Evolutionary conservation across 2,113 vertebrate genomes (phyloP).

Genomic region (Garra rufa): DNA sequence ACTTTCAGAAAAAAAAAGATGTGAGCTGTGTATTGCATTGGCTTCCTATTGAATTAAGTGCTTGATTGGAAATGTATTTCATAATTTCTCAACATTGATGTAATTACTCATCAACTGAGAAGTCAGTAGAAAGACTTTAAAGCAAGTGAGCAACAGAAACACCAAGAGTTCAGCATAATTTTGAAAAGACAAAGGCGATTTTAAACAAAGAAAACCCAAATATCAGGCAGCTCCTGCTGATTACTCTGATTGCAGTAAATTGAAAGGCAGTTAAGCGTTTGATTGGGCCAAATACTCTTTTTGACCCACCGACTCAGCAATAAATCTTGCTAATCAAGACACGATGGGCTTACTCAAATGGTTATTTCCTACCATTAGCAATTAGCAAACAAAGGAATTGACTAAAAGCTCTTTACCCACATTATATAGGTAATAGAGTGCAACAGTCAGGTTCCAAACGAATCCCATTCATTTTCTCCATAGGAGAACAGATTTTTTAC

Average conservation of each 20-base stretch:
- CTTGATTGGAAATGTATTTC: neutral
- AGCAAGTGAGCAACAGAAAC: neutral
- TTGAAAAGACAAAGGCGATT: constrained; percentile 11
- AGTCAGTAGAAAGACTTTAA: neutral
- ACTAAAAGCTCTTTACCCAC: neutral
- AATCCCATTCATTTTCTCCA: constrained; percentile 8
- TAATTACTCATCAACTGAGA: neutral
- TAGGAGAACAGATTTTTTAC: neutral
- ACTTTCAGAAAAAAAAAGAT: neutral
- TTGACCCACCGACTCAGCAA: neutral
- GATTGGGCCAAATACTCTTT: neutral
- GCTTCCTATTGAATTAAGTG: neutral
- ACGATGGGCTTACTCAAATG: neutral
- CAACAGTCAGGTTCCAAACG: neutral
- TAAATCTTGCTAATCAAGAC: constrained; percentile 7
- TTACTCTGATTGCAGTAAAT: neutral
- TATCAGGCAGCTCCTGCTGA: constrained; percentile 17
- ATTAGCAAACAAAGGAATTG: neutral
- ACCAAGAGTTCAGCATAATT: constrained; percentile 10
- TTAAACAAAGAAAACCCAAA: constrained; percentile 19
- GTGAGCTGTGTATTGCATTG: neutral
- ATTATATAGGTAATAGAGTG: neutral
- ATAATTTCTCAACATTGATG: neutral
- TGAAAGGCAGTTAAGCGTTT: neutral
- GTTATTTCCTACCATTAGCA: neutral